Base-by-base conservation (phyloP, 2,888 invertebrate genomes). In the Eupithecia exiguata region DNA sequence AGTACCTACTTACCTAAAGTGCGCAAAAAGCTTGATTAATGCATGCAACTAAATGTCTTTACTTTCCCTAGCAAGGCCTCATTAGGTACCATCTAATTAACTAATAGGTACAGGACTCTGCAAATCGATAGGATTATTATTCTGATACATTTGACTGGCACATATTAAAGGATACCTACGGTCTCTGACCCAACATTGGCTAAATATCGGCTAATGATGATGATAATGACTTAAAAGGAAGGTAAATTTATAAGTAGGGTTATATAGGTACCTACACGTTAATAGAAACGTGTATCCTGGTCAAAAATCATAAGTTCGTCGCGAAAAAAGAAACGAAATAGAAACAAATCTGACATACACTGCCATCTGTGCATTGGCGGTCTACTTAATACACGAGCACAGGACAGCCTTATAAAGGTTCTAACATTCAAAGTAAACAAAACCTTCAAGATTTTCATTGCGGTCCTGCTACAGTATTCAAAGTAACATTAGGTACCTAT, bases 321-420 rank as follows among this genome's bases (percentile, higher is more conserved):
- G 49, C n/a, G n/a, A n/a, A n/a, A 14, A 61, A 61, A 35, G 7
- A 18, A 30, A 9, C 10, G 12, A 10, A 21, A 25, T 5, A 62
- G 35, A 16, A 18, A 35, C 35, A 62, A 30, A 35, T 18, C 62
- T 3, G 40, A 14, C 69, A 38, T 16, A 58, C 46, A 71, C 67
- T 67, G 75, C 72, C 75, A 75, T 75, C 75, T 75, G 35, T 72
- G 35, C 30, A 30, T 61, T 49, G 1, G 5, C 53, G 62, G 61
- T 62, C 18, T 40, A 75, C 43, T 68, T 70, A 70, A 53, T 40
- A 68, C 53, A 68, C 16, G 9, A 69, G 49, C 63, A 68, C 40
- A 69, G 49, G 53, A 68, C 40, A 65, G 72, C 72, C 72, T 70
- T 53, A 9, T 40, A 40, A 69, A 67, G 61, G 74, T 65, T 16